These are phyloP conservation scores for Eilema depressum DNA, from an alignment of 2,888 invertebrate species.

Conservation along the genomic window DNA sequence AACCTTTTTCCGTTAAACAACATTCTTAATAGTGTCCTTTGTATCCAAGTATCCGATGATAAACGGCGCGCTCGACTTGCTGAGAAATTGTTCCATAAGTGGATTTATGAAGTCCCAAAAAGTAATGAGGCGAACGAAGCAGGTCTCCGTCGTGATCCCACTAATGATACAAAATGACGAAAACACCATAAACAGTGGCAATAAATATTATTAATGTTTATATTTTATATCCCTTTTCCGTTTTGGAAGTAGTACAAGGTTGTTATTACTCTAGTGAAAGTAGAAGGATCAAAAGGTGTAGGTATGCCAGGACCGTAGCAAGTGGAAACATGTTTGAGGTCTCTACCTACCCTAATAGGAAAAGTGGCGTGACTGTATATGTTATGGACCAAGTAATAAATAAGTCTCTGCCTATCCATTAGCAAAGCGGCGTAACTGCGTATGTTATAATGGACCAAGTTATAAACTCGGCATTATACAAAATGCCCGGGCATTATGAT, in stretches of 20 bases:
- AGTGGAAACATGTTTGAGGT: too few relatives aligned
- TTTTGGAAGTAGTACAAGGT: background rate
- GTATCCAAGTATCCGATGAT: background rate
- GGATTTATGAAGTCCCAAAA: constrained; percentile 4
- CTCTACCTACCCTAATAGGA: too few relatives aligned
- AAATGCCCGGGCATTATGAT: too few relatives aligned
- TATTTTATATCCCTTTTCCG: background rate
- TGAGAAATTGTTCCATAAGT: constrained; percentile 6
- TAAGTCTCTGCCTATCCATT: too few relatives aligned
- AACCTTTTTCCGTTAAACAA: background rate
- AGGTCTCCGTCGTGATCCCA: background rate
- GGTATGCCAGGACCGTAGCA: background rate
- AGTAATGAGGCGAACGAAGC: background rate
- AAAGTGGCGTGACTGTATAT: too few relatives aligned
- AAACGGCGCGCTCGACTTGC: background rate
- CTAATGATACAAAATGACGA: constrained; percentile 1
- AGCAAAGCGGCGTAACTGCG: too few relatives aligned
- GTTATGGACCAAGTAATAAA: too few relatives aligned
- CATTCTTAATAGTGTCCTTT: background rate
- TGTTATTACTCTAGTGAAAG: background rate
- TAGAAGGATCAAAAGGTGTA: background rate
- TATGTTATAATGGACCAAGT: too few relatives aligned
- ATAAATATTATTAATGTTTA: constrained; percentile 5
- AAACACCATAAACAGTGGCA: background rate
- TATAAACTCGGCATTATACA: too few relatives aligned